A percentile compares a stretch with the other conserved stretches of the same genome.
Conservation (phyloP, 1,140 invertebrate genomes). For the Odontomachus brunneus region DNA sequence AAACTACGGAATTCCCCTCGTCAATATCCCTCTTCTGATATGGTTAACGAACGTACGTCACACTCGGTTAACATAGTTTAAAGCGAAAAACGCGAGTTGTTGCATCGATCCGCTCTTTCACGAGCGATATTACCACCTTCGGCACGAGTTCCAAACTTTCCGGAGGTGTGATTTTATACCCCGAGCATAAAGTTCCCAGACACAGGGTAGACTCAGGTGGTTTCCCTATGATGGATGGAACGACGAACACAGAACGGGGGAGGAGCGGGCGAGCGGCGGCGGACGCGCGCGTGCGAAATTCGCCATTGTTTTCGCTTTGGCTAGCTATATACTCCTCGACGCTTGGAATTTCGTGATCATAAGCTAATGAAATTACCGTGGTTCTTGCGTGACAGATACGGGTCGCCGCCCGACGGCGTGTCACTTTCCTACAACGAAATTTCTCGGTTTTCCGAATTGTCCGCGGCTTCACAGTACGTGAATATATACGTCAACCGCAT, state of each 20-base stretch:
- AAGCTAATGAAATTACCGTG: constrained; percentile 63
- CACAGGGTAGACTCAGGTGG: constrained; percentile 40
- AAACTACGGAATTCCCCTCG: not conserved
- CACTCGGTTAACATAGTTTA: not conserved
- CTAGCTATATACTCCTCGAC: constrained; percentile 24
- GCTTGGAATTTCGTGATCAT: constrained; percentile 51
- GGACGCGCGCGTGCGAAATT: constrained; percentile 20
- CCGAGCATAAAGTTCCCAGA: constrained; percentile 37
- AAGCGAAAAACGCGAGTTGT: not conserved
- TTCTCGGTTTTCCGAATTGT: constrained; percentile 28
- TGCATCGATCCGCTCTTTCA: not conserved
- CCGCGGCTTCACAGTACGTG: not conserved
- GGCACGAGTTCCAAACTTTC: not conserved
- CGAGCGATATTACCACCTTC: not conserved
- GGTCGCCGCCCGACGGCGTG: not conserved
- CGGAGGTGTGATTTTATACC: constrained; percentile 29
- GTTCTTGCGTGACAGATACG: constrained; percentile 41
- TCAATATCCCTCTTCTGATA: not conserved
- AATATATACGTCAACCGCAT: not conserved
- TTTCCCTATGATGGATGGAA: constrained; percentile 50
- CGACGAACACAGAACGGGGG: not conserved
- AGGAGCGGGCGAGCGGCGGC: not conserved
- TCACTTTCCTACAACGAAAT: constrained; percentile 20
- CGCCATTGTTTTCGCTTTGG: constrained; percentile 47
- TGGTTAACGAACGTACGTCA: not conserved